Percentiles rank a stretch among this genome's conserved stretches.
These are phyloP conservation scores for Trypoxylus dichotomus DNA, from an alignment of 1,140 invertebrate genomes.

Conservation along the genomic window DNA sequence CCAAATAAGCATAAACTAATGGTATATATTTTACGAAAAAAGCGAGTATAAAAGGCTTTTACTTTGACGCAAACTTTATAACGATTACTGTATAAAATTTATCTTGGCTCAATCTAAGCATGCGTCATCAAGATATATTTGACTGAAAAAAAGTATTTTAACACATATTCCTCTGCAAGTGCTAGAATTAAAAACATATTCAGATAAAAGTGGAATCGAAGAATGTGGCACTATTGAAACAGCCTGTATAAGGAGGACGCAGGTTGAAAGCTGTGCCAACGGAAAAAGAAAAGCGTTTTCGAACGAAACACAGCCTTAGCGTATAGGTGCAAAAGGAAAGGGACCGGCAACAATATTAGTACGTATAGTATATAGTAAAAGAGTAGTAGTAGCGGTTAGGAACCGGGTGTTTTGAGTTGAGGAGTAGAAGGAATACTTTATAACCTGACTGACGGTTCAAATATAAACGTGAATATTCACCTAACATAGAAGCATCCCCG, in stretches of 20 bases:
- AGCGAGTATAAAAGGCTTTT: too few species aligned
- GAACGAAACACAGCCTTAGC: neutral
- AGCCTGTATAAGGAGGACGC: conserved; percentile 1
- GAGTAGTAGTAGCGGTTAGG: neutral
- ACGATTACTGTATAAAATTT: too few species aligned
- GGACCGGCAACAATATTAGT: neutral
- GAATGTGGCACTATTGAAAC: neutral
- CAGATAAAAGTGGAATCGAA: neutral
- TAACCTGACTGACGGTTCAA: conserved; percentile 9
- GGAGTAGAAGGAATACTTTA: conserved; percentile 18
- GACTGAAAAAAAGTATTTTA: too few species aligned
- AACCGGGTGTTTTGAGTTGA: conserved; percentile 14
- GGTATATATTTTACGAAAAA: too few species aligned
- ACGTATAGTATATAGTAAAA: neutral
- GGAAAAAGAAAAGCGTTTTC: conserved; percentile 2
- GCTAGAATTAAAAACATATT: too few species aligned
- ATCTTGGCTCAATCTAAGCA: too few species aligned
- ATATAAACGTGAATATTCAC: conserved; percentile 24
- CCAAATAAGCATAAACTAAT: too few species aligned
- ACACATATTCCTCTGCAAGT: too few species aligned
- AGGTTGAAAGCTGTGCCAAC: conserved; percentile 5
- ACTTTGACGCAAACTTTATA: too few species aligned
- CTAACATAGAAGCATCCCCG: conserved; percentile 2
- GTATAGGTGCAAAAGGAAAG: neutral
- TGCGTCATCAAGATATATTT: too few species aligned